Base-by-base conservation (phyloP, 2,113 vertebrate species). In the Heteronetta atricapilla region DNA sequence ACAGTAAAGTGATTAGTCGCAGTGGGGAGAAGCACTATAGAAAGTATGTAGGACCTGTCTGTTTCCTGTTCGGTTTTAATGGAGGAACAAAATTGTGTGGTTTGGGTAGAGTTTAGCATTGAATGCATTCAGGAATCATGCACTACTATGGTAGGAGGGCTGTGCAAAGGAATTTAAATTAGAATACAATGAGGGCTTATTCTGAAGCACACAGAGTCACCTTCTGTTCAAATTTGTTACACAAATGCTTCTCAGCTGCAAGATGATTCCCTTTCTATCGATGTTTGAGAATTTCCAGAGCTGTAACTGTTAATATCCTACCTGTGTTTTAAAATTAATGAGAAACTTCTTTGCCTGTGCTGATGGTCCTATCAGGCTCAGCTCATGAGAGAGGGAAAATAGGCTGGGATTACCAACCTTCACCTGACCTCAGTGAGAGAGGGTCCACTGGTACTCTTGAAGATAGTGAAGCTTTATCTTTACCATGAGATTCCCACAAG, bases 381-480 rank as follows among this genome's bases (percentile, higher is more conserved):
- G 2, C n/a, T 75, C n/a, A 62, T 63, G 56, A 62, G 31, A 63
- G 23, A 33, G 18, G 4, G 6, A 68, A 73, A 82, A 69, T 5
- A 48, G 1, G 1, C 11, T 6, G 6, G 28, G 12, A 55, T 3
- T 31, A 36, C 6, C 8, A 28, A 21, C 25, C 6, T 3, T 85
- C 17, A 11, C 40, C 26, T 58, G 19, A 50, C 6, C 11, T 34
- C 28, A 40, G 5, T 13, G 12, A 44, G 19, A 40, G 28, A 52
- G 3, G 6, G 9, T 23, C 8, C 17, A 44, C 8, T 26, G 20
- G 62, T 18, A 19, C 6, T 76, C 78, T 50, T 50, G 53, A 86
- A 76, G 8, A 26, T 11, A 11, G 16, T 18, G 72, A 68, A 83
- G 16, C 3, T 21, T 22, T 48, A 68, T 31, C 21, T 75, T 80